Evolutionary conservation across 2,797 vertebrate species (phyloP), one percentile per base, ranked within the genome.

Genomic region (Triplophysa bombifrons): DNA sequence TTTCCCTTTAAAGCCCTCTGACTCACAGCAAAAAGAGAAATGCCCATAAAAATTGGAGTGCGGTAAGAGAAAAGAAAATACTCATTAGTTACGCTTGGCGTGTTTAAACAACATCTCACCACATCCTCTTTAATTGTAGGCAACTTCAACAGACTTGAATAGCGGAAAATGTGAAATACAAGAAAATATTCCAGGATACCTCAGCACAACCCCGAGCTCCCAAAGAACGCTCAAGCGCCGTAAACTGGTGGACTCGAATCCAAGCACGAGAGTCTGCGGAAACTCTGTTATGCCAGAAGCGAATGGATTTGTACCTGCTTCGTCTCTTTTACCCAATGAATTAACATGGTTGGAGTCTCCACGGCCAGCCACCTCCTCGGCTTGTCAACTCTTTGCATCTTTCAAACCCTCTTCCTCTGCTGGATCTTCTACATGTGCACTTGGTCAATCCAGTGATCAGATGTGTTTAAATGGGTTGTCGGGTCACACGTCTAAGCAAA

Each of bases 171-270:
- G 25, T 12, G 69, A 74, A 38, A 67, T 3, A 48, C n/a, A 1
- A 25, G 74, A 76, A 22, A 25, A 16, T 20, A 68, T 72, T 22
- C 78, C 78, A 61, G 82, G 78, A 78, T 64, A 81, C 74, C 67
- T 71, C 16, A 46, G 58, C 61, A 81, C 58, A 27, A 83, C 84
- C 8, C 67, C 76, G 0, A 69, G 9, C 14, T 83, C 87, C 2
- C 50, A 76, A 61, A 87, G 78, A 60, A 84, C 64, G n/a, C 63
- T 84, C 17, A 94, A 94, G 51, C 91, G 93, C 25, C 82, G 90
- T 19, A 86, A 83, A 10, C 44, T 92, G 41, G 74, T 46, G 8
- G 22, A 76, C 2, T 12, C n/a, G 14, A 46, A 14, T 20, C 4
- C 55, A 19, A 61, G 61, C 38, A 20, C 48, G 10, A 63, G 46